These are phyloP conservation scores for Eurystomus gularis DNA, from an alignment of 2,113 vertebrate genomes.

Conservation along the genomic window DNA sequence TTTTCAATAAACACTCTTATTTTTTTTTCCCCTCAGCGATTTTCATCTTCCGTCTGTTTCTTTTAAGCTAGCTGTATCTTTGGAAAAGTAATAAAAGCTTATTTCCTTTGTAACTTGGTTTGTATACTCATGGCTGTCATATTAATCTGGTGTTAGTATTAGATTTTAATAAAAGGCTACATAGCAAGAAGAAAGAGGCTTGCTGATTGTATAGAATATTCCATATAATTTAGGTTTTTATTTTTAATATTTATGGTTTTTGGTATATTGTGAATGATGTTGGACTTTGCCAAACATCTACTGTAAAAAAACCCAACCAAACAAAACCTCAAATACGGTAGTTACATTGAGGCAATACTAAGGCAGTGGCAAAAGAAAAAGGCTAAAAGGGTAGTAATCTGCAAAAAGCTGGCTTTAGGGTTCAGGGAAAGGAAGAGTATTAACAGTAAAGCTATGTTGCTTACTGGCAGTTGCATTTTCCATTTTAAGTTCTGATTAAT, in stretches of 20 bases:
- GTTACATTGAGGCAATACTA: not conserved
- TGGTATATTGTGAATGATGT: constrained; percentile 57
- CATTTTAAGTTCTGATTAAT: not conserved
- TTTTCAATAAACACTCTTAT: not conserved
- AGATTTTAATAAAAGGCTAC: constrained; percentile 80
- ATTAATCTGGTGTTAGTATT: constrained; percentile 77
- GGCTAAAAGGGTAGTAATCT: not conserved
- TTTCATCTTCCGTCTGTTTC: constrained; percentile 66
- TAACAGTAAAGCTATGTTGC: not conserved
- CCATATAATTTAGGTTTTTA: constrained; percentile 70
- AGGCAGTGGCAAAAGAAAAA: not conserved
- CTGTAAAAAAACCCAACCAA: not conserved
- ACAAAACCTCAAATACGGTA: not conserved
- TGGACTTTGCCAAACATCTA: constrained; percentile 53
- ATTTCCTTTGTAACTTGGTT: constrained; percentile 79
- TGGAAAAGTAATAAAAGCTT: constrained; percentile 83
- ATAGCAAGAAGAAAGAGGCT: constrained; percentile 67
- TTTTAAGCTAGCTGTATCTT: constrained; percentile 72
- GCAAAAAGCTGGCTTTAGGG: not conserved
- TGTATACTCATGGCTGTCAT: constrained; percentile 76
- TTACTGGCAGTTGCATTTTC: not conserved
- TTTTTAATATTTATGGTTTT: constrained; percentile 69
- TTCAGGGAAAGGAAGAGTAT: not conserved
- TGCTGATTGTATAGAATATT: constrained; percentile 63
- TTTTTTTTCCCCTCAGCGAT: not conserved